Evolutionary conservation across 1,140 invertebrate species (phyloP).

Genomic region (Batillaria attramentaria): DNA sequence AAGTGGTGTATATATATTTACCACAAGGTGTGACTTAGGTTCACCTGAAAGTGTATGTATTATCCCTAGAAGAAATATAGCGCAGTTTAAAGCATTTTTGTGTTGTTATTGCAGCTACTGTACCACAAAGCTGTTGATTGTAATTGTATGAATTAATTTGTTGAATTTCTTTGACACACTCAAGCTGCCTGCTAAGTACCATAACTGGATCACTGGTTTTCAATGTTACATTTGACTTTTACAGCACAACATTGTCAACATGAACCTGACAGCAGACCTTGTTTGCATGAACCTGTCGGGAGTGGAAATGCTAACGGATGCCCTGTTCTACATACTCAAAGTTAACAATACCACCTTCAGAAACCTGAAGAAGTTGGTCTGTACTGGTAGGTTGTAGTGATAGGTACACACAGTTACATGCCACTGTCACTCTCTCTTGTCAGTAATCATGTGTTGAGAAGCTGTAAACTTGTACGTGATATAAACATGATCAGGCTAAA

Average conservation of each 20-base stretch:
- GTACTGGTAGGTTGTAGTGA: too few species aligned
- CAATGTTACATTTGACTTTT: background rate
- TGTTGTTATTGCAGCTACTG: background rate
- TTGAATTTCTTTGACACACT: background rate
- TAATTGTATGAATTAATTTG: background rate
- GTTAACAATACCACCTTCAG: background rate
- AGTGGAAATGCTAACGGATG: constrained; percentile 30
- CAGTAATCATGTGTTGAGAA: too few species aligned
- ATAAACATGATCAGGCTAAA: too few species aligned
- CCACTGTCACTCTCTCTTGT: too few species aligned
- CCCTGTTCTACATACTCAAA: constrained; percentile 23
- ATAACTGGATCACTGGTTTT: background rate
- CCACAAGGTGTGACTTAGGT: background rate
- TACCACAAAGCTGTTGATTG: background rate
- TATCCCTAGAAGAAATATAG: background rate
- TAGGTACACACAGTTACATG: too few species aligned
- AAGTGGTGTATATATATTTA: background rate
- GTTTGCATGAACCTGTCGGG: constrained; percentile 20
- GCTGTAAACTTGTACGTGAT: too few species aligned
- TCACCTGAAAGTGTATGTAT: background rate
- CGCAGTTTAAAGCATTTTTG: background rate
- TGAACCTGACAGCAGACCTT: constrained; percentile 11
- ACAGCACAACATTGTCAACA: constrained; percentile 26
- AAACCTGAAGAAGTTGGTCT: constrained; percentile 18
- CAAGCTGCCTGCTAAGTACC: background rate